Base-by-base conservation (phyloP, 2,797 vertebrate species). In the Nasua narica region DNA sequence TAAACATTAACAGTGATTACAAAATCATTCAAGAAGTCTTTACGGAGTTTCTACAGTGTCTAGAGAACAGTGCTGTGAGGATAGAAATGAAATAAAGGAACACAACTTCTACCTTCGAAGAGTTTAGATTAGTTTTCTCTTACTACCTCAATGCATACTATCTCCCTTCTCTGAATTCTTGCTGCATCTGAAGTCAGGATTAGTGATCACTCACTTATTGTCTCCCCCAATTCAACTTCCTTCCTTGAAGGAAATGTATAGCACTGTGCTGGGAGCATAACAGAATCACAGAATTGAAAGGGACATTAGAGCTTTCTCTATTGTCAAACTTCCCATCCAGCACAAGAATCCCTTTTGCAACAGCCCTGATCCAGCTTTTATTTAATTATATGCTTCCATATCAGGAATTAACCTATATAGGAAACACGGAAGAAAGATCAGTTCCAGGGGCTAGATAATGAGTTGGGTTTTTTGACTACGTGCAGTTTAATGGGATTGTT, bases 1-100 rank as follows among this genome's bases (percentile, higher is more conserved):
- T 95, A 95, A 96, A 96, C 91, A 97, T 94, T 69, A 96, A 67
- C 87, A 94, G 87, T 94, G 76, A 97, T 96, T 93, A 96, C 40
- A 96, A 97, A 97, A 94, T 91, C 46, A 96, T 95, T 95, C 93
- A 48, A 82, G 95, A 96, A 77, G 35, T 65, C 74, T 96, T 92
- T 76, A 84, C 70, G 13, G 56, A 79, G 74, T 94, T 94, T 95
- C 83, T 85, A 69, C 74, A 91, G 19, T 82, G 46, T 95, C 25
- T 65, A 84, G 91, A 97, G 54, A 85, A 91, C 83, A 43, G 46
- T 86, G 54, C 72, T 84, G 9, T 89, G 56, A n/a, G 76, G 67
- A 67, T 54, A 94, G n/a, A 92, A 67, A 94, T 87, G 5, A 95
- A 96, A 96, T 29, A 48, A 37, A 96, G 90, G 54, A 48, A 82